Evolutionary conservation across 2,113 vertebrate genomes (phyloP).

Genomic region (Macquaria australasica): DNA sequence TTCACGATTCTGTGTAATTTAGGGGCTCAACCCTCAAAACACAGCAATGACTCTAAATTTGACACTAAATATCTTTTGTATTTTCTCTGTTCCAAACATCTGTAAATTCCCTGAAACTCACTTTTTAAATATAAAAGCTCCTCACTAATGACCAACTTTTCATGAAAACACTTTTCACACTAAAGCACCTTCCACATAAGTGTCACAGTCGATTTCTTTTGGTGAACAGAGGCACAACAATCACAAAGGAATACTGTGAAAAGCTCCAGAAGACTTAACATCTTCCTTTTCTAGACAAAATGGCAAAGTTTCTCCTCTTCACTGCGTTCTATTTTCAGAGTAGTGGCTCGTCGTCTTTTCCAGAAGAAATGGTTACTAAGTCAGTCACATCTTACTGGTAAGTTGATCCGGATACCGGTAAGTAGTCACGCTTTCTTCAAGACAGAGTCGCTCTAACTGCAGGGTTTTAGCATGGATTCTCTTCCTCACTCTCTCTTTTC

Average conservation of each 20-base stretch:
- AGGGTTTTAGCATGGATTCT: background rate
- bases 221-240: background rate
- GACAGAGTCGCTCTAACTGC: background rate
- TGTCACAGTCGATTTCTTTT: background rate
- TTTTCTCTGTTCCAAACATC: background rate
- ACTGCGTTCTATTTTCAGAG: background rate
- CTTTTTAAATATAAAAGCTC: background rate
- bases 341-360: background rate
- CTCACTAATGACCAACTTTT: background rate
- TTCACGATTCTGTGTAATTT: background rate
- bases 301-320: background rate
- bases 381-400: background rate
- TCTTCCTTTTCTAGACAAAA: background rate
- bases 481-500: background rate
- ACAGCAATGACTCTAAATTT: too few species aligned
- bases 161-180: background rate
- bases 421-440: background rate
- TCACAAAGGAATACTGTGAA: background rate
- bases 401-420: conserved; percentile 6
- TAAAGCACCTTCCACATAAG: background rate
- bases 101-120: background rate
- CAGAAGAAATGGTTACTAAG: background rate
- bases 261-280: background rate
- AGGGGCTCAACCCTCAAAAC: background rate
- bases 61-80: background rate